These are phyloP conservation scores for Thaleichthys pacificus DNA, from an alignment of 2,797 vertebrate species.

Conservation along the genomic window DNA sequence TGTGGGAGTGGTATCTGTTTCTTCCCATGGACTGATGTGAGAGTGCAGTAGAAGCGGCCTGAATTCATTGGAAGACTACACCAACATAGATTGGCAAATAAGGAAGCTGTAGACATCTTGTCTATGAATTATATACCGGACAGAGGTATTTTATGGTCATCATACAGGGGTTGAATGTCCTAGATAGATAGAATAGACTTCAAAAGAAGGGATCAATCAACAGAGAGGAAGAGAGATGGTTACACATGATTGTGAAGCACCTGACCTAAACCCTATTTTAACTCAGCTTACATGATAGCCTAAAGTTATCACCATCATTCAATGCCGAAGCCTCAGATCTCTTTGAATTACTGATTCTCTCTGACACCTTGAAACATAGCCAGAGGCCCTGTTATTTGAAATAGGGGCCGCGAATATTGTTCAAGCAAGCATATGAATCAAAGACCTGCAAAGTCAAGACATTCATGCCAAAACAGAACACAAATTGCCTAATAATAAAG, in stretches of 20 bases:
- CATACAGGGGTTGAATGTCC: too few relatives aligned
- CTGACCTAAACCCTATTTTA: background rate
- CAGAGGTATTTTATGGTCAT: too few relatives aligned
- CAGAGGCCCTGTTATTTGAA: slow-evolving; percentile 6
- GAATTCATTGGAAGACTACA: background rate
- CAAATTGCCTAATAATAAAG: background rate
- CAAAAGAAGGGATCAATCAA: background rate
- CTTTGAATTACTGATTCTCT: background rate
- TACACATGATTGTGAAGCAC: background rate
- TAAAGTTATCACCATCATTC: background rate
- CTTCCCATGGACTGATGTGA: background rate
- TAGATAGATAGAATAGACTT: background rate
- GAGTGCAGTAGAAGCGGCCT: background rate
- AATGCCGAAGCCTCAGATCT: background rate
- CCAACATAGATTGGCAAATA: background rate
- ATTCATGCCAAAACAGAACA: background rate
- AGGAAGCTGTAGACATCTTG: background rate
- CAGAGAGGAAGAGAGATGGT: background rate
- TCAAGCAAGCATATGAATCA: background rate
- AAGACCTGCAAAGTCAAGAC: background rate
- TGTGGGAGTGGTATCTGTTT: background rate
- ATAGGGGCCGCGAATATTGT: background rate
- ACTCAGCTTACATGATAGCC: background rate
- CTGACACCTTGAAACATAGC: background rate
- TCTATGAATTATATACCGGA: background rate